Conservation (phyloP, 2,888 invertebrate genomes). For the Acronicta aceris region DNA sequence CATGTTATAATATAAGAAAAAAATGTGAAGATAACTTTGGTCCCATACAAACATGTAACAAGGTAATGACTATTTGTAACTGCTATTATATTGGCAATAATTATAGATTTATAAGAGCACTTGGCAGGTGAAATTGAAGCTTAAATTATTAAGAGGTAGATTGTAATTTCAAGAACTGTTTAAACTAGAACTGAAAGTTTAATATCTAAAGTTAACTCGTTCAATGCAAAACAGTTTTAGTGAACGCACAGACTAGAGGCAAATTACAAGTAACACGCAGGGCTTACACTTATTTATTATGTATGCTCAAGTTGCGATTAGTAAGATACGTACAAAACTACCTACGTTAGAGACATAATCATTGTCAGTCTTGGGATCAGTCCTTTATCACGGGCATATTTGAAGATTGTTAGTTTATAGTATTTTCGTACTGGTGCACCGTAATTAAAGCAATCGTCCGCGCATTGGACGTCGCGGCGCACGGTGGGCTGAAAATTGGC, state of each 20-base stretch:
- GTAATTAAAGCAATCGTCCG: conserved; percentile 75
- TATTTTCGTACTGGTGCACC: conserved; percentile 87
- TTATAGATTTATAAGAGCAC: conserved; percentile 57
- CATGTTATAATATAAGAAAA: conserved; percentile 63
- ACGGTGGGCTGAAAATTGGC: too few relatives aligned
- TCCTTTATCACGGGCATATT: conserved; percentile 85
- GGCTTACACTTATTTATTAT: conserved; percentile 70
- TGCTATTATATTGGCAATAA: conserved; percentile 63
- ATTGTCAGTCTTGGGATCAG: conserved; percentile 88
- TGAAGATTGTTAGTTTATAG: conserved; percentile 80
- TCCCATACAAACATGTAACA: conserved; percentile 68
- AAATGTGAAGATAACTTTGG: conserved; percentile 74
- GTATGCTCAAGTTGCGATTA: conserved; percentile 75
- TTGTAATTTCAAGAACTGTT: conserved; percentile 85
- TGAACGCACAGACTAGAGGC: conserved; percentile 74
- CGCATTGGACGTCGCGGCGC: conserved; percentile 44
- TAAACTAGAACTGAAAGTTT: conserved; percentile 77
- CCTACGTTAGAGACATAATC: conserved; percentile 82
- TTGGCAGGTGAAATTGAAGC: conserved; percentile 71
- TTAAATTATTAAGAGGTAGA: conserved; percentile 87
- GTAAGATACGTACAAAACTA: conserved; percentile 76
- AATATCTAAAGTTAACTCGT: conserved; percentile 65
- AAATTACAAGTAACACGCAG: conserved; percentile 78
- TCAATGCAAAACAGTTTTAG: conserved; percentile 69
- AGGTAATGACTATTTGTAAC: conserved; percentile 61